These are phyloP conservation scores for Dasypus novemcinctus DNA, from an alignment of 2,113 vertebrate species.

Conservation along the genomic window DNA sequence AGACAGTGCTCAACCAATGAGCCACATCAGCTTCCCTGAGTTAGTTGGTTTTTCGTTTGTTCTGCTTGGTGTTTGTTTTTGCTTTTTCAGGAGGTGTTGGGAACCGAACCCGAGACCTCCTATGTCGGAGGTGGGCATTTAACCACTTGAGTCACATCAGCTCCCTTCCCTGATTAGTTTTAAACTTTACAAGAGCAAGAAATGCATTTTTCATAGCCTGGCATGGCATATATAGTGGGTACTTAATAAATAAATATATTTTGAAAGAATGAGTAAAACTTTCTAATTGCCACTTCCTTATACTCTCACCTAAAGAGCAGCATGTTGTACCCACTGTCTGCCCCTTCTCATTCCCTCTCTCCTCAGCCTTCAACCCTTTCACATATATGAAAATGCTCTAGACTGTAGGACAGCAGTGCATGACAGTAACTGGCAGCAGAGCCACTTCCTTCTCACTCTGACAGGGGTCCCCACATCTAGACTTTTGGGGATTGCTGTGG, in stretches of 20 bases:
- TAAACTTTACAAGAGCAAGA: not conserved
- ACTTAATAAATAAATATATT: not conserved
- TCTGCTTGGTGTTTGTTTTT: no score
- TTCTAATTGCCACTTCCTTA: not conserved
- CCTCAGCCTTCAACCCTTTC: no score
- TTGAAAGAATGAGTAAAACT: not conserved
- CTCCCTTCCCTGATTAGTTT: not conserved
- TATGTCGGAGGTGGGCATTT: no score
- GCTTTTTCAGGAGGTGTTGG: no score
- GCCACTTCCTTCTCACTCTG: not conserved
- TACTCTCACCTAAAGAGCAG: not conserved
- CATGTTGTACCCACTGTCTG: not conserved
- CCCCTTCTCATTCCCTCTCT: no score
- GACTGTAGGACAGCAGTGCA: not conserved
- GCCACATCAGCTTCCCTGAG: no score
- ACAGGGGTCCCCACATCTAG: no score
- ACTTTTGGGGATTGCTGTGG: not conserved
- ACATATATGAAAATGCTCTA: not conserved
- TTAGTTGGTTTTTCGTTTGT: no score
- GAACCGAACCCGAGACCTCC: no score
- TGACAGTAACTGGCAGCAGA: not conserved
- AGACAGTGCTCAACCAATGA: no score
- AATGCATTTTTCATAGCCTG: not conserved
- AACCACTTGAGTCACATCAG: no score
- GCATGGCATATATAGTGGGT: not conserved